phyloP scores from a whole-genome alignment of 2,797 vertebrate species.

The Mionectes olivaceus region DNA sequence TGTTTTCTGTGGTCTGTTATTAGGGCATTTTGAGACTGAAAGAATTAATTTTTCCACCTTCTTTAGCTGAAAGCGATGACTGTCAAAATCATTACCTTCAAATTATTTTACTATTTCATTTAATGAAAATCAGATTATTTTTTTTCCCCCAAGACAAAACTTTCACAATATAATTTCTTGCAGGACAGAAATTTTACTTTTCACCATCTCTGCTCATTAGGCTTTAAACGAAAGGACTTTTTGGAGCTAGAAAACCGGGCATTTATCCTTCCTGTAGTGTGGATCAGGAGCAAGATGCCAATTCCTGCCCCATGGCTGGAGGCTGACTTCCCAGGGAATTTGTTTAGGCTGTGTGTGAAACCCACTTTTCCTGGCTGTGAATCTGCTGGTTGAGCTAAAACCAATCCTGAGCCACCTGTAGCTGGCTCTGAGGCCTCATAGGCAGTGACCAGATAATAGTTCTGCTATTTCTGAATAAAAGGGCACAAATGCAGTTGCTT shows the following conservation, averaged over 20 bases:
- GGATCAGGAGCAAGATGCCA: background rate
- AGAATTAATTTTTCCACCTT: background rate
- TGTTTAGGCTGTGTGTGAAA: background rate
- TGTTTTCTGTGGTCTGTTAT: background rate
- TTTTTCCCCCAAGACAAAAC: background rate
- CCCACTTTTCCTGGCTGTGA: background rate
- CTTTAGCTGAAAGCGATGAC: background rate
- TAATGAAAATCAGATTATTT: background rate
- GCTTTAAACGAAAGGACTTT: background rate
- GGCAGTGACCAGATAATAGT: background rate
- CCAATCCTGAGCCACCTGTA: background rate
- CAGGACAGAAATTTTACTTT: background rate
- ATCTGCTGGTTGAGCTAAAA: background rate
- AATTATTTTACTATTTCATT: background rate
- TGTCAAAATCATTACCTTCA: background rate
- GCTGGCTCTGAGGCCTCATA: rapidly evolving
- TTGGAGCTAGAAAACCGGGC: background rate
- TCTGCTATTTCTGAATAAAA: background rate
- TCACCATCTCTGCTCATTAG: background rate
- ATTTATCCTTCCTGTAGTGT: background rate
- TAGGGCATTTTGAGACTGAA: background rate
- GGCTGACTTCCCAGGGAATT: background rate
- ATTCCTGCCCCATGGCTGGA: background rate
- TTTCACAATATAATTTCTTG: background rate
- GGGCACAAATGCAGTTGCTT: rapidly evolving